Base-by-base conservation (phyloP, 2,888 invertebrate species). In the Ochlodes sylvanus region DNA sequence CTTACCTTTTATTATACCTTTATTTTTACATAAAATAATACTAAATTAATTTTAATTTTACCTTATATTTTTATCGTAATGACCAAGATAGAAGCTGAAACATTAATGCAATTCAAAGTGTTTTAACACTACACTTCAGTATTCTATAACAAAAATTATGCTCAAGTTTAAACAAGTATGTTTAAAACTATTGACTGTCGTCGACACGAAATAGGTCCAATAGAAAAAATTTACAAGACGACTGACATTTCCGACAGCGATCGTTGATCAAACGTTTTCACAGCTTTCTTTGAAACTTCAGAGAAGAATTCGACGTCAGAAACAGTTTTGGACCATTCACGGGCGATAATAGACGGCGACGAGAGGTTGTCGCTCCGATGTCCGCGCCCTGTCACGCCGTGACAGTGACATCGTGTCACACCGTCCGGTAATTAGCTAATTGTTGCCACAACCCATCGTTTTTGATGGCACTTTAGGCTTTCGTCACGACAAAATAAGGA, bases 351-450 rank as follows among this genome's bases (percentile, higher is more conserved):
- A 78, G 84, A 80, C 82, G 79, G 80, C 83, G 85, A 84, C 83
- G 85, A 88, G 88, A 89, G 88, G 84, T 88, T 87, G 83, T 81
- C 81, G 80, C 77, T 77, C 76, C 73, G 68, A 70, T 75, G 77
- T 77, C 76, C 75, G 76, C 77, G 75, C 69, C 72, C 77, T 82
- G 83, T 85, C 86, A 79, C 81, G 78, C 75, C 75, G 81, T 81
- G 79, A 79, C 78, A 77, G 77, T 77, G 81, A 81, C 80, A 77
- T 67, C 78, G 68, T 78, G 83, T 84, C 83, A 82, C 79, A 77
- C 77, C 77, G 73, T 74, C 77, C 76, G 76, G 81, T 88, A 88
- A 89, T 89, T 88, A 87, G 86, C 88, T 89, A 88, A 89, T 89
- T 88, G 87, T 83, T 76, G 76, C 77, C 76, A 69, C 68, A 69